A percentile compares a stretch with the other conserved stretches of the same genome.
Evolutionary conservation across 2,113 vertebrate species (phyloP).

Genomic region (human (Homo sapiens)): DNA sequence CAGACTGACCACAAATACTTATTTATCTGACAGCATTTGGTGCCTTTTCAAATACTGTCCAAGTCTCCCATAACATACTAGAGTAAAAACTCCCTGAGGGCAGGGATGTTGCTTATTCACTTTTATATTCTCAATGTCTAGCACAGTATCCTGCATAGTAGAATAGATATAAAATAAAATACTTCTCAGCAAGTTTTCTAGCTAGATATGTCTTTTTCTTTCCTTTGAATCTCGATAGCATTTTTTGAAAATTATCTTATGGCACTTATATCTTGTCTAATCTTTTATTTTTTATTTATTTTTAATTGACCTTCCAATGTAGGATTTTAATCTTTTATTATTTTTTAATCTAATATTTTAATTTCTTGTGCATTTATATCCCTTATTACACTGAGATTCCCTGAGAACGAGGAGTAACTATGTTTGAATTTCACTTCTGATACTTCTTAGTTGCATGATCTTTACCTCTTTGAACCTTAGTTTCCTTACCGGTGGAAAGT

Average conservation of each 20-base stretch:
- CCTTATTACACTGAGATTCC: neutral
- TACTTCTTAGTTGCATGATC: neutral
- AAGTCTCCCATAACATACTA: neutral
- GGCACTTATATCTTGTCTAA: neutral
- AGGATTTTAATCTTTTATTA: too few species aligned
- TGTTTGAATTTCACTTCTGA: neutral
- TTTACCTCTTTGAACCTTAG: conserved; percentile 4
- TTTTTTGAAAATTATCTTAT: neutral
- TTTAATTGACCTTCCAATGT: too few species aligned
- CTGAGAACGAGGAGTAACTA: neutral
- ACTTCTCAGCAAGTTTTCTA: neutral
- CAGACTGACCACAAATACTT: neutral
- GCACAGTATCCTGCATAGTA: neutral
- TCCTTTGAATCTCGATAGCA: neutral
- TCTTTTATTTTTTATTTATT: neutral
- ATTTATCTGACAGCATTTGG: neutral
- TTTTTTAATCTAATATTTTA: neutral
- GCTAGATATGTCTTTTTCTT: neutral
- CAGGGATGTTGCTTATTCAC: neutral
- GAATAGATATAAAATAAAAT: neutral
- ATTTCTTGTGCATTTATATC: neutral
- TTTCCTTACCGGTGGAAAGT: neutral
- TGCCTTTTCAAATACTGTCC: neutral
- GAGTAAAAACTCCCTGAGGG: neutral
- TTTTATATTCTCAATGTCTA: neutral